Conservation (phyloP, 2,113 vertebrate genomes). For the Stictonetta naevosa region DNA sequence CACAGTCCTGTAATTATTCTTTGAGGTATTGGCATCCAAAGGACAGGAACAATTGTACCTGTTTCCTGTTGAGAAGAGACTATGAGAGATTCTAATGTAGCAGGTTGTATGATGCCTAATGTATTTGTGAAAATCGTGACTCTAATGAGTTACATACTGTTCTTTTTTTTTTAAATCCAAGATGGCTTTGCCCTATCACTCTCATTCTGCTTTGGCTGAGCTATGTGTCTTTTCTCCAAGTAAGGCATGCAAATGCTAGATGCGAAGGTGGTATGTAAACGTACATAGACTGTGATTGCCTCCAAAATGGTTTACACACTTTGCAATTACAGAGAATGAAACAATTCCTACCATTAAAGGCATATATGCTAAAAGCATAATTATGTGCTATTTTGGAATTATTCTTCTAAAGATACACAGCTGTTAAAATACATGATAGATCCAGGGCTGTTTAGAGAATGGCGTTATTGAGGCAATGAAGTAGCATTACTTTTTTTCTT, state of each 20-base stretch:
- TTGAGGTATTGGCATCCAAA: slow-evolving; percentile 10
- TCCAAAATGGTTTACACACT: background rate
- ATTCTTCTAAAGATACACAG: background rate
- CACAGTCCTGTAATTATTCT: background rate
- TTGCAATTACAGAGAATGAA: background rate
- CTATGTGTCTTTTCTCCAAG: background rate
- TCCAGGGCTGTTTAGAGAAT: background rate
- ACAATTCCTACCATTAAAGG: background rate
- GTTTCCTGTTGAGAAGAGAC: background rate
- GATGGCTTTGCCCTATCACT: background rate
- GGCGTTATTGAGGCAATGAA: background rate
- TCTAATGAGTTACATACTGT: background rate
- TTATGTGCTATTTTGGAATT: background rate
- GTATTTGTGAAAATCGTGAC: background rate
- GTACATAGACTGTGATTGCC: background rate
- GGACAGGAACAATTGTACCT: background rate
- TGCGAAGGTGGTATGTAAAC: background rate
- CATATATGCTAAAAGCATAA: background rate
- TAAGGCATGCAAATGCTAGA: background rate
- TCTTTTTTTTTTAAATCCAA: background rate
- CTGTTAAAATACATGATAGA: background rate
- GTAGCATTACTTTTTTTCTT: background rate
- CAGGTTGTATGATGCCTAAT: background rate
- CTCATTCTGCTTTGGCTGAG: background rate
- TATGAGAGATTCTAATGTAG: background rate